Conservation (phyloP, 2,113 vertebrate species). For the Silurus meridionalis region DNA sequence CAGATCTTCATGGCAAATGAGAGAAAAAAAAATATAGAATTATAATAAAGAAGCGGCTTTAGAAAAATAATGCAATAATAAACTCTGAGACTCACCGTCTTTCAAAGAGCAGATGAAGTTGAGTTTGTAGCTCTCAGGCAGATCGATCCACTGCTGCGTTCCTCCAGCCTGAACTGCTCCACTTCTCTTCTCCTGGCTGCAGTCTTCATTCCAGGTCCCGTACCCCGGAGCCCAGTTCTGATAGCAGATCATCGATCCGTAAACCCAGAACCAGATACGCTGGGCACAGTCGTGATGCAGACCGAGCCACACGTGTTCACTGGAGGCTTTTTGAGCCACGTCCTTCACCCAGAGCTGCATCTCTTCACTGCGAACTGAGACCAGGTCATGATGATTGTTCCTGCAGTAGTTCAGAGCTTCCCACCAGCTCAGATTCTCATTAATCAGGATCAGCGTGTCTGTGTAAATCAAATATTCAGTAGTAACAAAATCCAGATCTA, state of each 20-base stretch:
- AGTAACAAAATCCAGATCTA: too few species aligned
- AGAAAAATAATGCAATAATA: not conserved
- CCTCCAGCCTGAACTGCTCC: slow-evolving; percentile 19
- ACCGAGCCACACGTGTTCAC: slow-evolving; percentile 42
- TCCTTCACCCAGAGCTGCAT: slow-evolving; percentile 22
- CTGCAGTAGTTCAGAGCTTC: slow-evolving; percentile 30
- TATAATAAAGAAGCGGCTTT: not conserved
- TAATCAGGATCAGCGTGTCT: not conserved
- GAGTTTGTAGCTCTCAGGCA: too few species aligned
- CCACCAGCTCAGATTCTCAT: slow-evolving; percentile 2
- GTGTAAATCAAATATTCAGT: not conserved
- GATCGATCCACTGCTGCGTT: not conserved
- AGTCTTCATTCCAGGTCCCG: not conserved
- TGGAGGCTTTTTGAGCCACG: slow-evolving; percentile 4
- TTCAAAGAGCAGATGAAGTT: slow-evolving; percentile 13
- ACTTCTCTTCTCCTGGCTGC: not conserved
- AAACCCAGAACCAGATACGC: slow-evolving; percentile 48
- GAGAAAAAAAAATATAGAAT: not conserved
- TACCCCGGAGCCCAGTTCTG: slow-evolving; percentile 32
- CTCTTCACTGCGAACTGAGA: slow-evolving; percentile 12
- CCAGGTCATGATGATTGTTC: slow-evolving; percentile 23
- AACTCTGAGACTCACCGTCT: not conserved
- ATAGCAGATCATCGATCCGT: slow-evolving; percentile 13
- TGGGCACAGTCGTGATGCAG: slow-evolving; percentile 26
- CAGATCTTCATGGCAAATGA: not conserved